A percentile compares a stretch with the other conserved stretches of the same genome.
Conservation (phyloP, 2,113 vertebrate genomes). For the Plecotus auritus region DNA sequence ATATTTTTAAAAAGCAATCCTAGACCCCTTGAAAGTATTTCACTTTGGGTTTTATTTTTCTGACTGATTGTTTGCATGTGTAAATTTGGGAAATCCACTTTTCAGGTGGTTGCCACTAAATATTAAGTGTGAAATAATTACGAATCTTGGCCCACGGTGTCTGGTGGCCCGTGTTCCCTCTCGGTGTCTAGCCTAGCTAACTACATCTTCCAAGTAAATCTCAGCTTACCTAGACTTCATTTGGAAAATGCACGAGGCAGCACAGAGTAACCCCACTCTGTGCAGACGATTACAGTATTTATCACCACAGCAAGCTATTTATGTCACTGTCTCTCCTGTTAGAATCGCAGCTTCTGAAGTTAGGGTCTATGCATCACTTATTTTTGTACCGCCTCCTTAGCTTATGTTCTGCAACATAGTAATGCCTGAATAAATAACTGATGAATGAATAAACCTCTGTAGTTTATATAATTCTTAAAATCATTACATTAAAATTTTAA, state of each 20-base stretch:
- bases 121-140: not conserved
- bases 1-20: no score
- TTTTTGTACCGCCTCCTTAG: not conserved
- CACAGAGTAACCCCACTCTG: fast-evolving
- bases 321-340: not conserved
- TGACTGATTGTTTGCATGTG: not conserved
- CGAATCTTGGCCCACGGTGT: not conserved
- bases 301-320: not conserved
- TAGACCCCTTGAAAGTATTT: not conserved
- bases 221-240: not conserved
- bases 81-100: not conserved
- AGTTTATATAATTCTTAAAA: not conserved
- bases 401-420: not conserved
- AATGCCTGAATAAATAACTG: not conserved
- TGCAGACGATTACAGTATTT: not conserved
- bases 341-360: not conserved
- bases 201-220: not conserved
- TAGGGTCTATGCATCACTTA: not conserved
- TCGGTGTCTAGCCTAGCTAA: not conserved
- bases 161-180: not conserved
- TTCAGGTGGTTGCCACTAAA: not conserved
- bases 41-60: conserved; percentile 39
- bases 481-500: not conserved
- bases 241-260: not conserved
- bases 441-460: not conserved